These are phyloP conservation scores for Reticulitermes speratus DNA, from an alignment of 1,140 invertebrate genomes.

Conservation along the genomic window DNA sequence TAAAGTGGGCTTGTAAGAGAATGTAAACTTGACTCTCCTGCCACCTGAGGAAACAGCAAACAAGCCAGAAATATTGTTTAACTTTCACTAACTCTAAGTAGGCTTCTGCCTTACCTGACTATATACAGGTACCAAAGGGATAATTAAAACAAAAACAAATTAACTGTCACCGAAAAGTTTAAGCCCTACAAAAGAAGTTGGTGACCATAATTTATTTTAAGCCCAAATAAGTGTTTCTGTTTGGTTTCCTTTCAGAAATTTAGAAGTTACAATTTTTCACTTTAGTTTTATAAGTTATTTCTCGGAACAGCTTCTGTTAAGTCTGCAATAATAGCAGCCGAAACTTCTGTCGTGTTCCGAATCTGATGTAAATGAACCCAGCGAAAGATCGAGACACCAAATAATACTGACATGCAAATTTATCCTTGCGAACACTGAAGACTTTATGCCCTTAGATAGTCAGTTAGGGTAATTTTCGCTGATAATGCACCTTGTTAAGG, in stretches of 20 bases:
- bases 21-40: neutral
- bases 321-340: neutral
- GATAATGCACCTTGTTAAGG: too few species aligned
- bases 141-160: neutral
- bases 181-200: neutral
- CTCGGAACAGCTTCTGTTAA: neutral
- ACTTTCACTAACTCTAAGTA: neutral
- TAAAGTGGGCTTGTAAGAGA: constrained; percentile 7
- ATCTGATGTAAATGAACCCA: too few species aligned
- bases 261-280: neutral
- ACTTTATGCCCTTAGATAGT: too few species aligned
- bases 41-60: constrained; percentile 8
- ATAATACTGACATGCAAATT: too few species aligned
- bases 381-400: too few species aligned
- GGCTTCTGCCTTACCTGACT: neutral
- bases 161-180: neutral
- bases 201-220: neutral
- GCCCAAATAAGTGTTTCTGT: neutral
- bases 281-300: neutral
- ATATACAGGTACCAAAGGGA: neutral
- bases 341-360: too few species aligned
- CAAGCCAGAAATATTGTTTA: constrained; percentile 17
- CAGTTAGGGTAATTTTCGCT: too few species aligned
- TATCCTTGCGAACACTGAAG: too few species aligned
- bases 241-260: neutral